Evolutionary conservation across 1,140 invertebrate species (phyloP).

Genomic region (Harlomillsia oculata): DNA sequence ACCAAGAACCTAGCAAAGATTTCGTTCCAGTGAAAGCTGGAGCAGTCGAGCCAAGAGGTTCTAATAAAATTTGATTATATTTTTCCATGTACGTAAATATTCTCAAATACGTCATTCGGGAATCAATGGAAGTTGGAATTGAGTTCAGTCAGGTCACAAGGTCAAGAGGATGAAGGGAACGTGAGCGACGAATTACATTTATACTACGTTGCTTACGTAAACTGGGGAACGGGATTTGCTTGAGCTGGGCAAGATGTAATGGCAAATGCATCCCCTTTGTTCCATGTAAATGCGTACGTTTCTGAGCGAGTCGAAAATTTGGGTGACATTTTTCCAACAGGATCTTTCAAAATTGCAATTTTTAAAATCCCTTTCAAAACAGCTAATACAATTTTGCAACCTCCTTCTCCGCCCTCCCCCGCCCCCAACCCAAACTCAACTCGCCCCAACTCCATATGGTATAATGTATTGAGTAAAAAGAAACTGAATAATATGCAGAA

Average conservation of each 20-base stretch:
- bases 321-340: slow-evolving; percentile 50
- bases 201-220: slow-evolving; percentile 46
- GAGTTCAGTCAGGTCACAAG: no score
- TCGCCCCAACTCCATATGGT: no score
- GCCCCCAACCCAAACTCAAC: no score
- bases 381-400: no score
- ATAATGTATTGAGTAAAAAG: background rate
- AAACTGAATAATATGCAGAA: background rate
- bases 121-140: no score
- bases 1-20: slow-evolving; percentile 6
- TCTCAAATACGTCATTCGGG: no score
- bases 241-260: slow-evolving; percentile 60
- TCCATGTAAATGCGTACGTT: slow-evolving; percentile 37
- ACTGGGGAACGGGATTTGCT: slow-evolving; percentile 58
- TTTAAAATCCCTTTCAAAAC: no score
- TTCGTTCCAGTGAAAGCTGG: slow-evolving; percentile 34
- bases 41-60: slow-evolving; percentile 35
- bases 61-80: no score
- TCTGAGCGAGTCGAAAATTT: slow-evolving; percentile 46
- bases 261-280: slow-evolving; percentile 41
- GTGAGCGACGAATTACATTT: slow-evolving; percentile 17
- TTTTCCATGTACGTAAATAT: no score
- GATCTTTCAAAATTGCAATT: slow-evolving; percentile 44
- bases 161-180: background rate
- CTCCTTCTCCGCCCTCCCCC: no score